Conservation (phyloP, 2,797 vertebrate species). For the Sitta carolinensis region DNA sequence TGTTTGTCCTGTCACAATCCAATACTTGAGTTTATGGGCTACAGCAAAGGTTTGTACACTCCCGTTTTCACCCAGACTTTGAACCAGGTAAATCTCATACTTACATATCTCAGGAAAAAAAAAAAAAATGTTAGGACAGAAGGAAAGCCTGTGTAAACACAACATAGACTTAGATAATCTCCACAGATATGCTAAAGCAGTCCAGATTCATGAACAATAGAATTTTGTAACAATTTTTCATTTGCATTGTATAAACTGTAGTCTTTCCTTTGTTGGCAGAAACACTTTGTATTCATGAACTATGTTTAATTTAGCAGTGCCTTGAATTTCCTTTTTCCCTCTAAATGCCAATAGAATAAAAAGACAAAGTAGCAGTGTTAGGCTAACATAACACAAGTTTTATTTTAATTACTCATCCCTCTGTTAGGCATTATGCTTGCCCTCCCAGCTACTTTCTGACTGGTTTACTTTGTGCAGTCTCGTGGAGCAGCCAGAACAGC, state of each 20-base stretch:
- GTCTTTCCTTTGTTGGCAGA: constrained; percentile 38
- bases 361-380: constrained; percentile 45
- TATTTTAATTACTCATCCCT: constrained; percentile 49
- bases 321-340: constrained; percentile 48
- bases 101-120: not conserved
- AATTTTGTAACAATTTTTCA: constrained; percentile 31
- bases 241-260: constrained; percentile 45
- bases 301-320: constrained; percentile 10
- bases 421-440: constrained; percentile 10
- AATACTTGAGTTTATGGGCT: not conserved
- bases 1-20: not conserved
- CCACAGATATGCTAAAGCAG: not conserved
- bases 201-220: constrained; percentile 7
- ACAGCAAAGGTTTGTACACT: not conserved
- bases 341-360: constrained; percentile 49
- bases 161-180: not conserved
- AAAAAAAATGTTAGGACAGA: not conserved
- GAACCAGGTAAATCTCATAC: not conserved
- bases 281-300: constrained; percentile 46
- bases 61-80: not conserved
- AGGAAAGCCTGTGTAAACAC: not conserved
- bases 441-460: constrained; percentile 1
- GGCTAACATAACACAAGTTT: constrained; percentile 24
- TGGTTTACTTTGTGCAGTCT: not conserved
- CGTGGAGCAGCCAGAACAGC: not conserved